Base-by-base conservation (phyloP, 2,797 vertebrate species). In the Sus cebifrons region DNA sequence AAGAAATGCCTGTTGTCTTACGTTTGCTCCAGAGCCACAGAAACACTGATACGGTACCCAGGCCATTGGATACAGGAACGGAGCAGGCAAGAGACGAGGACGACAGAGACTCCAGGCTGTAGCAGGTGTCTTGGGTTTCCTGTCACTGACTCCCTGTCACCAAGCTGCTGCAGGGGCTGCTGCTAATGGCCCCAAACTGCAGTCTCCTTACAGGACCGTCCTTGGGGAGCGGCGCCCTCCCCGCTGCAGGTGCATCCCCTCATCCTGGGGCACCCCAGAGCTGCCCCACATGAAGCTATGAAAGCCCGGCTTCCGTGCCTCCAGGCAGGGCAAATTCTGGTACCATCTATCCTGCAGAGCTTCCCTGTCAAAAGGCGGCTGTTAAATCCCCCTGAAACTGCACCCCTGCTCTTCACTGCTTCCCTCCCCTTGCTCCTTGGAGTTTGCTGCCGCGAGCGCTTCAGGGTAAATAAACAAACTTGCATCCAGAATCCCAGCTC, bases 61-160 rank as follows among this genome's bases (percentile, higher is more conserved):
- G 0, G 54, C 13, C 60, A 44, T 14, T 11, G 18, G 56, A 32
- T 12, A 16, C 3, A 2, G 29, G 44, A 44, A 14, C 13, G 2
- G 18, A 40, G 20, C 23, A 4, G 54, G 32, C 0, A 0, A 65
- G 25, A 16, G 73, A 21, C n/a, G 36, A 54, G 11, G 70, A 8
- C 14, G 4, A 23, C 6, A 20, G 17, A 40, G 84, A 36, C 29
- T 49, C 13, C 3, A 11, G 78, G 15, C 25, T n/a, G 0, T 0
- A 2, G 60, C 25, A 1, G 13, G 11, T 5, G 27, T 23, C 40
- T 21, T 29, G 67, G 25, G 25, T 2, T 49, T 62, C 71, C 56
- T 29, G 23, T 10, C 70, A 7, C 0, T 1, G n/a, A n/a, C 2
- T 29, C 40, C 21, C n/a, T 65, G 7, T 4, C 9, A 1, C 25